These are phyloP conservation scores for Drosophila macrospina DNA, from an alignment of 2,888 invertebrate genomes.

Conservation along the genomic window DNA sequence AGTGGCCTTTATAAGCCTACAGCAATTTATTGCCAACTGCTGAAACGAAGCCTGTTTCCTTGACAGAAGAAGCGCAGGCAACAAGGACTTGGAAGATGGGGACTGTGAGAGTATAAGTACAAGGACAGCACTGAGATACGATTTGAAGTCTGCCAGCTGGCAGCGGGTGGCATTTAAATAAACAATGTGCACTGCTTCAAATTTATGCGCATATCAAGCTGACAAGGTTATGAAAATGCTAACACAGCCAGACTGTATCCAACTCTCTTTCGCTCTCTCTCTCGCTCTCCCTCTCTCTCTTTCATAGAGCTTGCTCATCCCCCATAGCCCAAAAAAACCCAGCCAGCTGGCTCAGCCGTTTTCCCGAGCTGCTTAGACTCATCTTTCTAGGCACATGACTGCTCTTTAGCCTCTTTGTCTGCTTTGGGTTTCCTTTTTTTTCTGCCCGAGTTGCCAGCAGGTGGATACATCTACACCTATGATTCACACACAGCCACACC, in stretches of 20 bases:
- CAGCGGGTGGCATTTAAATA: constrained; percentile 75
- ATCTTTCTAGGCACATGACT: constrained; percentile 22
- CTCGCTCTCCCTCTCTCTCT: neutral
- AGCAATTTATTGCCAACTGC: constrained; percentile 40
- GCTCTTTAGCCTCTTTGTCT: constrained; percentile 18
- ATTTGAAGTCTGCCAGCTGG: constrained; percentile 42
- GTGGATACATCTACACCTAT: constrained; percentile 53
- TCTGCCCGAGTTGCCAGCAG: constrained; percentile 28
- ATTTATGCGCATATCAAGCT: constrained; percentile 81
- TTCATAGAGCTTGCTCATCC: neutral
- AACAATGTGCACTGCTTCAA: constrained; percentile 79
- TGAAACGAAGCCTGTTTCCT: constrained; percentile 5
- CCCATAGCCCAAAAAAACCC: neutral
- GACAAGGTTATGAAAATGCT: constrained; percentile 80
- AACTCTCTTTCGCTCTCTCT: neutral
- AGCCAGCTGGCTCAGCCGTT: constrained; percentile 26
- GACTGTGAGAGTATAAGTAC: constrained; percentile 1
- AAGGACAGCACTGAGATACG: constrained; percentile 29
- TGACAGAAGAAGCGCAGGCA: neutral
- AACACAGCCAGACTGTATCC: constrained; percentile 53
- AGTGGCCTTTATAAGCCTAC: constrained; percentile 17
- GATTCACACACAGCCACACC: constrained; percentile 25
- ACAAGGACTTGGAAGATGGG: constrained; percentile 11
- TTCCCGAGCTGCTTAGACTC: constrained; percentile 10
- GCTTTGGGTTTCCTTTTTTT: constrained; percentile 13